A percentile compares a stretch with the other conserved stretches of the same genome.
These are phyloP conservation scores for Acleris holmiana DNA, from an alignment of 2,888 invertebrate species.

Conservation along the genomic window DNA sequence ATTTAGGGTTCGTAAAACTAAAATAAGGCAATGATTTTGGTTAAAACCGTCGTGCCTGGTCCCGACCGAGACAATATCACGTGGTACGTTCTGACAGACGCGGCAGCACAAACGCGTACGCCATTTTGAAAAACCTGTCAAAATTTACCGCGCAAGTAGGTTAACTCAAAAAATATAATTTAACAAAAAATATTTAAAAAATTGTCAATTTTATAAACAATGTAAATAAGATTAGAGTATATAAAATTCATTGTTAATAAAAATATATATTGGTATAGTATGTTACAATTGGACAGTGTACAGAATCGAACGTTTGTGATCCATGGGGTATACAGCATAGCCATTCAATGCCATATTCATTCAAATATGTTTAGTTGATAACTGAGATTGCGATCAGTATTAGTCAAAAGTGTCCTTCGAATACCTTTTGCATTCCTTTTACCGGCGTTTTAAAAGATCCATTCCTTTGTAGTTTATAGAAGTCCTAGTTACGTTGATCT, in stretches of 20 bases:
- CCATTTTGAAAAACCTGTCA: slow-evolving; percentile 43
- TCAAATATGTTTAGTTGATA: slow-evolving; percentile 39
- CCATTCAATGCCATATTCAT: slow-evolving; percentile 80
- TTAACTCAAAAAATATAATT: slow-evolving; percentile 63
- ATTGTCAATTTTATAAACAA: slow-evolving; percentile 78
- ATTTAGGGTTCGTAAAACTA: slow-evolving; percentile 77
- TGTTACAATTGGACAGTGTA: slow-evolving; percentile 67
- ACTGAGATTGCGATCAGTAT: slow-evolving; percentile 58
- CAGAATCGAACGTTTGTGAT: slow-evolving; percentile 71
- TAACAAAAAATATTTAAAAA: slow-evolving; percentile 65
- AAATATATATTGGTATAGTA: slow-evolving; percentile 71
- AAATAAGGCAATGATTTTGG: slow-evolving; percentile 76
- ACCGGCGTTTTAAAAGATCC: slow-evolving; percentile 46
- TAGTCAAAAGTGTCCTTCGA: slow-evolving; percentile 49
- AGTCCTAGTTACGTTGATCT: neutral
- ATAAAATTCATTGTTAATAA: slow-evolving; percentile 68
- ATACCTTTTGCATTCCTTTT: slow-evolving; percentile 71
- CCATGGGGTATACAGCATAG: slow-evolving; percentile 69
- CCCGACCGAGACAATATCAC: slow-evolving; percentile 74
- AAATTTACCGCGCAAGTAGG: slow-evolving; percentile 59
- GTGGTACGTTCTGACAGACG: slow-evolving; percentile 55
- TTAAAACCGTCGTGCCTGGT: slow-evolving; percentile 80
- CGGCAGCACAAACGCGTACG: slow-evolving; percentile 38
- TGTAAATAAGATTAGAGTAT: slow-evolving; percentile 80
- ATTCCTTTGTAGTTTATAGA: slow-evolving; percentile 41